Evolutionary conservation across 2,888 invertebrate species (phyloP).

Genomic region (Ophion ventricosus): DNA sequence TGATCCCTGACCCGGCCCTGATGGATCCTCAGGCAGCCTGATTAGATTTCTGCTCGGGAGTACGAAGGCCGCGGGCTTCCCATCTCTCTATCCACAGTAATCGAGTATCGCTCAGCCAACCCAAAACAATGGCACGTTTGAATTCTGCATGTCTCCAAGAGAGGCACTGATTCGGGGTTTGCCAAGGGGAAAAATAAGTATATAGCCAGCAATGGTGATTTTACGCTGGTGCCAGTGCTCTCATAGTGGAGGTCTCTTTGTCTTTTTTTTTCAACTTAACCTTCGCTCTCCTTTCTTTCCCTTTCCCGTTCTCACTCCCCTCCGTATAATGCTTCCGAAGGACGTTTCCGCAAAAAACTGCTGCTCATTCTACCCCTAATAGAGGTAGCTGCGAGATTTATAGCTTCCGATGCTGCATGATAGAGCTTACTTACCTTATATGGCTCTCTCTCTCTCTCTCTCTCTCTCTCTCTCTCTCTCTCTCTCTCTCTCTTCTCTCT

Average conservation of each 20-base stretch:
- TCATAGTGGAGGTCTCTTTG: conserved; percentile 10
- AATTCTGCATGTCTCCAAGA: conserved; percentile 44
- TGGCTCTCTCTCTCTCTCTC: background rate
- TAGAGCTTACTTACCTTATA: conserved; percentile 48
- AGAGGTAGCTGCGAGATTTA: conserved; percentile 74
- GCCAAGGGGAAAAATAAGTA: conserved; percentile 3
- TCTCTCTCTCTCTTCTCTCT: background rate
- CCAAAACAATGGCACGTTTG: conserved; percentile 53
- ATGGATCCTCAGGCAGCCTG: too few relatives aligned
- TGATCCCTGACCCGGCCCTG: too few relatives aligned
- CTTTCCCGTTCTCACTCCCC: background rate
- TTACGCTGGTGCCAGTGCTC: background rate
- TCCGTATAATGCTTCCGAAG: conserved; percentile 5
- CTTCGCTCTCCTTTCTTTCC: background rate
- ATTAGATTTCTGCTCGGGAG: too few relatives aligned
- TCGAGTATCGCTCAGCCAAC: conserved; percentile 52
- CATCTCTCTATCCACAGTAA: conserved; percentile 26
- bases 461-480: conserved; percentile 31
- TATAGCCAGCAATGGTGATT: background rate
- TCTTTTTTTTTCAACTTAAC: background rate
- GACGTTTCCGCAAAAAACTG: conserved; percentile 34
- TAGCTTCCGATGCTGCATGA: conserved; percentile 72
- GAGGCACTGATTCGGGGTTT: conserved; percentile 7
- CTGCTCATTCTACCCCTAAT: conserved; percentile 56
- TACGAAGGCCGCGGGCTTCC: background rate